Evolutionary conservation across 35 echinoderm and acorn worm genomes (phyloP).

Genomic region (Ophiothrix spiculata): DNA sequence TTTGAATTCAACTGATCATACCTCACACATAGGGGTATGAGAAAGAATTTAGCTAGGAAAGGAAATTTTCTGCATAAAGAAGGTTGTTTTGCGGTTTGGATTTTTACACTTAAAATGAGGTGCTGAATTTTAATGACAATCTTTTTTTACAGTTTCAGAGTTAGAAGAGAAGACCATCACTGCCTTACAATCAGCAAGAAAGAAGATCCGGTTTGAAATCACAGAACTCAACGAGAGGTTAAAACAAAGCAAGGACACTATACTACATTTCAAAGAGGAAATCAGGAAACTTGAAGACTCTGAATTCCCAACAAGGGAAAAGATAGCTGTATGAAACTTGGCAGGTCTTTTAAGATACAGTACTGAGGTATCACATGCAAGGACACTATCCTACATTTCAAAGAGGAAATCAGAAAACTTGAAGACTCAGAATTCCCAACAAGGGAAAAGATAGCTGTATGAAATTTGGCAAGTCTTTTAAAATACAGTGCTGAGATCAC

Average conservation of each 20-base stretch:
- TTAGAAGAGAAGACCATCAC: conserved; percentile 70
- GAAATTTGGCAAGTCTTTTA: too few relatives aligned
- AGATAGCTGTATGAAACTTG: conserved; percentile 1
- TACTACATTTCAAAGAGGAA: conserved; percentile 87
- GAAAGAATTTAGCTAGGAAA: too few relatives aligned
- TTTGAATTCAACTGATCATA: too few relatives aligned
- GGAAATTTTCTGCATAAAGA: neutral
- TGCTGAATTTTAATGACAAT: neutral
- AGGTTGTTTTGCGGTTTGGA: too few relatives aligned
- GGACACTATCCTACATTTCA: conserved; percentile 86
- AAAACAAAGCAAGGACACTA: conserved; percentile 97
- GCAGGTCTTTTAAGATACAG: too few relatives aligned
- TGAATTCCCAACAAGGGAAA: conserved; percentile 60
- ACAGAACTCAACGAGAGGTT: conserved; percentile 85
- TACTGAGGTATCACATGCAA: too few relatives aligned
- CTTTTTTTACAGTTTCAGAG: conserved; percentile 60
- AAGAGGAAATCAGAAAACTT: conserved; percentile 86
- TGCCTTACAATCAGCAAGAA: conserved; percentile 80
- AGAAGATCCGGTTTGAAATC: conserved; percentile 96
- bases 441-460: conserved; percentile 39
- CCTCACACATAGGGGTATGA: too few relatives aligned
- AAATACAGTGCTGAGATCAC: too few relatives aligned
- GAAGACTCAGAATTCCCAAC: conserved; percentile 78
- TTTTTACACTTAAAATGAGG: neutral
- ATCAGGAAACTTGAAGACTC: conserved; percentile 90